phyloP scores from a whole-genome alignment of 2,888 invertebrate genomes.

The Eupsilia transversa region DNA sequence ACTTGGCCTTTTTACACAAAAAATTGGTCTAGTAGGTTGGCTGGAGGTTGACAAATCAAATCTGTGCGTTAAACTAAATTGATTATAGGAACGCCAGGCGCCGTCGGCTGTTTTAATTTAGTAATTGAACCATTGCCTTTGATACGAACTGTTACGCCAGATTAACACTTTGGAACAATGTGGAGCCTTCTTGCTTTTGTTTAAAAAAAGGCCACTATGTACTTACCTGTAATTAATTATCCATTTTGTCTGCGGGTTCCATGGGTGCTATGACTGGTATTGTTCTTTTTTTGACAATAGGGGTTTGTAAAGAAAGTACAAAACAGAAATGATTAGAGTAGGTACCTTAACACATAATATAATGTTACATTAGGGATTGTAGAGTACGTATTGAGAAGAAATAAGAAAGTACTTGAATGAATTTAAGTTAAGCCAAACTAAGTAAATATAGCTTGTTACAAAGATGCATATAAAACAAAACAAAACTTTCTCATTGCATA shows the following conservation, averaged over 20 bases:
- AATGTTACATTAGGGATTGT: background rate
- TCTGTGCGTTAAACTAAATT: slow-evolving; percentile 42
- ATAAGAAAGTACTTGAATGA: background rate
- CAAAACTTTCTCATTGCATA: background rate
- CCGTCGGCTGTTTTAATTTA: slow-evolving; percentile 33
- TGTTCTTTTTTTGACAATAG: slow-evolving; percentile 9
- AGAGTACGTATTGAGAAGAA: background rate
- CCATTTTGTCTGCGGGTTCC: background rate
- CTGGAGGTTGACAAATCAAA: slow-evolving; percentile 52
- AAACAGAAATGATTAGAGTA: too few species aligned
- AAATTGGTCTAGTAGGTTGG: slow-evolving; percentile 5
- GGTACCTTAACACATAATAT: background rate
- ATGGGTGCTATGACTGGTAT: background rate
- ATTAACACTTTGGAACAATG: slow-evolving; percentile 23
- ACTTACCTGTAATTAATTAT: slow-evolving; percentile 12
- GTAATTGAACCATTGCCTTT: slow-evolving; percentile 38
- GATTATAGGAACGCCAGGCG: slow-evolving; percentile 20
- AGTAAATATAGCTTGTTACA: background rate
- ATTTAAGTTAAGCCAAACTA: background rate
- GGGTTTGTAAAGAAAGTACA: background rate
- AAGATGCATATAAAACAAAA: too few species aligned
- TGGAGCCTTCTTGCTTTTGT: slow-evolving; percentile 11
- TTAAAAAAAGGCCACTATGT: background rate
- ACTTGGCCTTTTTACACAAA: slow-evolving; percentile 40
- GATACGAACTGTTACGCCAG: slow-evolving; percentile 9